phyloP scores from a whole-genome alignment of 2,797 vertebrate species.

The Alcedo quadribrachys region DNA sequence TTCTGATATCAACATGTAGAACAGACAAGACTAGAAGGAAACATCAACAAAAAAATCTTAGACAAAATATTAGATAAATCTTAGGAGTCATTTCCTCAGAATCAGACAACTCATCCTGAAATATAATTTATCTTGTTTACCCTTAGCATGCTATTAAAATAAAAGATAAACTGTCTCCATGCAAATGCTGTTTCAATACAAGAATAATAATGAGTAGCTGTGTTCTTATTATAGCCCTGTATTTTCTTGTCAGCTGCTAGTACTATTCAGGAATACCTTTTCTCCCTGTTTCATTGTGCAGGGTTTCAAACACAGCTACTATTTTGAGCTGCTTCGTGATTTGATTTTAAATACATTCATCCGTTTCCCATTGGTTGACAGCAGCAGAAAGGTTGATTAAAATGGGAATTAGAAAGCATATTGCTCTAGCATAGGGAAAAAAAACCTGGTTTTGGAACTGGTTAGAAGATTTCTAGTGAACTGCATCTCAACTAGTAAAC shows the following conservation, averaged over 20 bases:
- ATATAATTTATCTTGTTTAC: constrained; percentile 54
- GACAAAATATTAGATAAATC: constrained; percentile 14
- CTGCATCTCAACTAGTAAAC: neutral
- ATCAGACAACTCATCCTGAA: constrained; percentile 20
- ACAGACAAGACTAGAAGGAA: neutral
- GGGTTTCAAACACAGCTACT: constrained; percentile 34
- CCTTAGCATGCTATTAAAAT: constrained; percentile 36
- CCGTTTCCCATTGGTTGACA: neutral
- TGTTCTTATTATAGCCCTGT: constrained; percentile 23
- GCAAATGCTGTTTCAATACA: constrained; percentile 54
- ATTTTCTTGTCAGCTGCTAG: constrained; percentile 52
- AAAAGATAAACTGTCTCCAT: constrained; percentile 39
- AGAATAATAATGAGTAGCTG: constrained; percentile 38
- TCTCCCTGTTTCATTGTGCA: constrained; percentile 28
- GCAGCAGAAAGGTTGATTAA: neutral
- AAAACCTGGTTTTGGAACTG: neutral
- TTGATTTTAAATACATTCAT: constrained; percentile 53
- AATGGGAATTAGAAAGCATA: neutral
- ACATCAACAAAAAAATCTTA: neutral
- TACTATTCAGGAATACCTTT: neutral
- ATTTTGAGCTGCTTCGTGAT: constrained; percentile 32
- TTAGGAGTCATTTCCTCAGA: constrained; percentile 9
- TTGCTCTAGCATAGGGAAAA: neutral
- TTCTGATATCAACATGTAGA: neutral
- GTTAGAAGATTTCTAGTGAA: neutral